phyloP scores from a whole-genome alignment of 2,797 vertebrate genomes.

The Phalanger gymnotis region DNA sequence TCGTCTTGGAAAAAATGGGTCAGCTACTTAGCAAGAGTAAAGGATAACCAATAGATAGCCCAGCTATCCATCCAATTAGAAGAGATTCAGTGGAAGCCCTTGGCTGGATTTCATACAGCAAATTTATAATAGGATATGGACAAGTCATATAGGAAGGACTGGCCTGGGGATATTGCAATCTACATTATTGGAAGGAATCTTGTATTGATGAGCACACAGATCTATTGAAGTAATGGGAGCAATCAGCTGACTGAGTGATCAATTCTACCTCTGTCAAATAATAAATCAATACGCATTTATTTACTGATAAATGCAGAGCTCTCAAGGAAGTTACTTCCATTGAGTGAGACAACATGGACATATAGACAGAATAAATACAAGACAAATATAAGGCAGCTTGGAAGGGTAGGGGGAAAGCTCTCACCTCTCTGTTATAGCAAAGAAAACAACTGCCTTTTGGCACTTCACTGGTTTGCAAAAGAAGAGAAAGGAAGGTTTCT shows the following conservation, averaged over 20 bases:
- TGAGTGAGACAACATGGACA: background rate
- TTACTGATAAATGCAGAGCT: background rate
- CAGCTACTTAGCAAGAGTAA: background rate
- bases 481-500: background rate
- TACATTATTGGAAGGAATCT: background rate
- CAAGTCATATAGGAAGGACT: background rate
- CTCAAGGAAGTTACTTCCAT: background rate
- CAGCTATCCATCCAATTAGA: background rate
- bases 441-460: background rate
- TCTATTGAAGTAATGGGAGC: background rate
- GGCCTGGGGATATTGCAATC: background rate
- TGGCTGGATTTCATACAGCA: background rate
- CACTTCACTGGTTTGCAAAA: background rate
- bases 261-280: background rate
- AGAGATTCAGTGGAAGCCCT: background rate
- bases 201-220: background rate
- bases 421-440: background rate
- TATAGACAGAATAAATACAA: background rate
- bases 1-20: background rate
- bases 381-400: background rate
- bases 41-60: background rate
- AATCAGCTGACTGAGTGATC: background rate
- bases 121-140: background rate
- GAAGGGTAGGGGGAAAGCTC: background rate
- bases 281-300: background rate